Evolutionary conservation across 2,797 vertebrate species (phyloP), one percentile per base, ranked within the genome.

Genomic region (Lutjanus argentimaculatus): DNA sequence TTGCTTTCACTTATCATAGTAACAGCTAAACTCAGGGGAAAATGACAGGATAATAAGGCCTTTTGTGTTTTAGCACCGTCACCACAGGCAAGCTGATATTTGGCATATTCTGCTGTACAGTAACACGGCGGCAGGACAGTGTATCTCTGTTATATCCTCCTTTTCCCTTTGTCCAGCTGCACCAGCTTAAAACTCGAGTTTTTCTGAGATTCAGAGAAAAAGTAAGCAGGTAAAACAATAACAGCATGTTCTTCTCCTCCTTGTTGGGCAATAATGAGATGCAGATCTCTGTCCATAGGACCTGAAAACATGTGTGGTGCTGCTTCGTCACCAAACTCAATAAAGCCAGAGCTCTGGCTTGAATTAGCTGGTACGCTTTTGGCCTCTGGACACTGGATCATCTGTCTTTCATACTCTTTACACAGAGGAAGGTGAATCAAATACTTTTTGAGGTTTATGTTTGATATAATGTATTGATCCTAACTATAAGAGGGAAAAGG

Each of bases 301-400:
- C 79, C 83, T 89, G 81, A 74, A 84, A 80, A 84, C 87, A 82
- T n/a, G 40, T 82, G 77, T 25, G 72, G 75, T 77, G 72, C 55
- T 14, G 43, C 80, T 71, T 83, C 55, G 25, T 85, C 78, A 80
- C 79, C 70, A 84, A 91, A 92, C 83, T 85, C 84, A 89, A 91
- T 91, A 91, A 93, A 75, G 65, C 57, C 64, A 55, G 77, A 30
- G 83, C 71, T 91, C 88, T 93, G 89, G 87, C 67, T 84, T 88
- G 81, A 91, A 90, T 92, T 92, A 90, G 67, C 77, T 21, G 74
- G n/a, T 45, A 49, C 40, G 25, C 46, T 51, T 86, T 78, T 73
- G 61, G 83, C 81, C 74, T 84, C 72, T 79, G 53, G 76, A 87
- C 65, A 67, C 79, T 49, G 57, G n/a, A 42, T 79, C 83, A 57